Conservation (phyloP, 2,888 invertebrate genomes). For the Athrips mouffetella region DNA sequence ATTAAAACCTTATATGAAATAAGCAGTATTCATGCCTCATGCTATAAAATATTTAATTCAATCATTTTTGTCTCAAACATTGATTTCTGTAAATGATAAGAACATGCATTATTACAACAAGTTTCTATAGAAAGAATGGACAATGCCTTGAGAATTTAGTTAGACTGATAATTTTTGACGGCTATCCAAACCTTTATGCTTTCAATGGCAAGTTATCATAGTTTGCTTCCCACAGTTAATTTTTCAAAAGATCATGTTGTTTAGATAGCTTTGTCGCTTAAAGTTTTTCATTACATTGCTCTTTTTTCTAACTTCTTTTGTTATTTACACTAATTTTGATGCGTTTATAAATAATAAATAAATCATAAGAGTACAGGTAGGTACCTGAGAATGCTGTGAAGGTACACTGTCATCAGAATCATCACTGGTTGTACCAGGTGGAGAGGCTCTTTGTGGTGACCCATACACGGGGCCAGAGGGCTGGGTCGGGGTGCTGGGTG, state of each 20-base stretch:
- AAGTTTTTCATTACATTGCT: too few species aligned
- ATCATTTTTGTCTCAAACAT: neutral
- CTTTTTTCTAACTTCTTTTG: too few species aligned
- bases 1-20: neutral
- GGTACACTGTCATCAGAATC: constrained; percentile 89
- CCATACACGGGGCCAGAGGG: constrained; percentile 61
- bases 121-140: neutral
- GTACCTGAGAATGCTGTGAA: constrained; percentile 80
- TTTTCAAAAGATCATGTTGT: neutral
- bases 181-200: neutral
- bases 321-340: too few species aligned
- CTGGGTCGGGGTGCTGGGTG: constrained; percentile 64
- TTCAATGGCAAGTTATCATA: neutral
- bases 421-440: constrained; percentile 88
- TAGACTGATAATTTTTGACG: neutral
- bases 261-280: too few species aligned
- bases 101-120: constrained; percentile 3
- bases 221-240: neutral
- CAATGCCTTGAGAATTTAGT: neutral
- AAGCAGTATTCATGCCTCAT: neutral
- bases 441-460: constrained; percentile 81
- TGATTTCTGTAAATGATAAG: constrained; percentile 2
- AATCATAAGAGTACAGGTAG: too few species aligned
- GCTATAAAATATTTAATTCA: neutral
- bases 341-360: too few species aligned